Evolutionary conservation across 2,888 invertebrate genomes (phyloP).

Genomic region (Platycheirus albimanus): DNA sequence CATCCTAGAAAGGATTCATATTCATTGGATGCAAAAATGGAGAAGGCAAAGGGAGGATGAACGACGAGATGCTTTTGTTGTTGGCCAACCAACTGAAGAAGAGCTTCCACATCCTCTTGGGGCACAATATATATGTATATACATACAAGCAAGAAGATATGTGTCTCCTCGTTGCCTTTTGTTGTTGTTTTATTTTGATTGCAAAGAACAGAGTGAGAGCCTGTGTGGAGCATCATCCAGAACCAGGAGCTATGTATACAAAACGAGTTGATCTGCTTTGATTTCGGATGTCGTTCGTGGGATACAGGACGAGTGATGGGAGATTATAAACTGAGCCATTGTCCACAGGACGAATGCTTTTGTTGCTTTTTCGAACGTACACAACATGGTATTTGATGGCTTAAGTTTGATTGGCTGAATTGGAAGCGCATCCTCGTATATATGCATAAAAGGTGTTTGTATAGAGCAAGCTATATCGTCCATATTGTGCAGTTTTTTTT

Average conservation of each 20-base stretch:
- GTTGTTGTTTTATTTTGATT: conserved; percentile 42
- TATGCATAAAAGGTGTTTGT: too few relatives aligned
- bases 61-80: conserved; percentile 59
- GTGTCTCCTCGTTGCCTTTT: conserved; percentile 17
- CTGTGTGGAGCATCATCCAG: conserved; percentile 11
- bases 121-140: conserved; percentile 1
- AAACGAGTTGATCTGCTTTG: conserved; percentile 62
- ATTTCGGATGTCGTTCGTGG: conserved; percentile 61
- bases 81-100: conserved; percentile 69
- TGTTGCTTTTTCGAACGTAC: conserved; percentile 42
- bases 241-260: conserved; percentile 28
- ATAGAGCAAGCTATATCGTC: conserved; percentile 1
- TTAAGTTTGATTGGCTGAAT: conserved; percentile 65
- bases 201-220: conserved; percentile 46
- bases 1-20: conserved; percentile 69
- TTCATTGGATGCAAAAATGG: conserved; percentile 68
- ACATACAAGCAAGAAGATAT: neutral
- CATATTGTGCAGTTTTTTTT: neutral
- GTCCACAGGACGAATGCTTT: conserved; percentile 52
- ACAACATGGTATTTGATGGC: conserved; percentile 53
- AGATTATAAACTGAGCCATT: conserved; percentile 58
- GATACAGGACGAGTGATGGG: conserved; percentile 66
- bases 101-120: conserved; percentile 36
- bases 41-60: conserved; percentile 16
- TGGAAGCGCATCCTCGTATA: conserved; percentile 55